Conservation (phyloP, 2,797 vertebrate species). For the Pangasius djambal region DNA sequence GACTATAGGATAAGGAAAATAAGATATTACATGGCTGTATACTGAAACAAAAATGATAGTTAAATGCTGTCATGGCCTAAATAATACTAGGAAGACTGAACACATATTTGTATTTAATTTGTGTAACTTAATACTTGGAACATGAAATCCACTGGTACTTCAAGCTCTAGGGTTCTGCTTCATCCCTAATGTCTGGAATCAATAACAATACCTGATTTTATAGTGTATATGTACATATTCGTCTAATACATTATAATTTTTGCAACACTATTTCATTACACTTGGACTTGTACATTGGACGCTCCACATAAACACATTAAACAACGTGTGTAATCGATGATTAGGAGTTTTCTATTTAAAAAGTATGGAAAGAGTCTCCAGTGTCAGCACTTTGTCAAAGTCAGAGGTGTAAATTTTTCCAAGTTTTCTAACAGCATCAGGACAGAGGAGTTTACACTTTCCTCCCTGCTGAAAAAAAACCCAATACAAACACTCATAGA, state of each 20-base stretch:
- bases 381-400: too few relatives aligned
- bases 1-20: not conserved
- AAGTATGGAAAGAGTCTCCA: not conserved
- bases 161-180: not conserved
- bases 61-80: not conserved
- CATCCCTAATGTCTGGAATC: not conserved
- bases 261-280: not conserved
- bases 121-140: not conserved
- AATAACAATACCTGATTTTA: not conserved
- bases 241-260: not conserved
- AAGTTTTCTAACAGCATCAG: not conserved
- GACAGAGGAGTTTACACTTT: not conserved
- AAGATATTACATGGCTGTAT: not conserved
- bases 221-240: not conserved
- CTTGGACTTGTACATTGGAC: not conserved
- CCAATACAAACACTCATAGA: too few relatives aligned
- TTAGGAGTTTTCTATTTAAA: not conserved
- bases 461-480: too few relatives aligned
- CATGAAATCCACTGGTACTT: not conserved
- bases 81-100: not conserved
- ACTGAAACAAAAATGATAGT: not conserved
- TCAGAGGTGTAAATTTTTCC: too few relatives aligned
- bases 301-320: not conserved
- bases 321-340: not conserved
- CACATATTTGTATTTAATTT: not conserved